phyloP scores from a whole-genome alignment of 2,113 vertebrate species.

The Rhinoderma darwinii region DNA sequence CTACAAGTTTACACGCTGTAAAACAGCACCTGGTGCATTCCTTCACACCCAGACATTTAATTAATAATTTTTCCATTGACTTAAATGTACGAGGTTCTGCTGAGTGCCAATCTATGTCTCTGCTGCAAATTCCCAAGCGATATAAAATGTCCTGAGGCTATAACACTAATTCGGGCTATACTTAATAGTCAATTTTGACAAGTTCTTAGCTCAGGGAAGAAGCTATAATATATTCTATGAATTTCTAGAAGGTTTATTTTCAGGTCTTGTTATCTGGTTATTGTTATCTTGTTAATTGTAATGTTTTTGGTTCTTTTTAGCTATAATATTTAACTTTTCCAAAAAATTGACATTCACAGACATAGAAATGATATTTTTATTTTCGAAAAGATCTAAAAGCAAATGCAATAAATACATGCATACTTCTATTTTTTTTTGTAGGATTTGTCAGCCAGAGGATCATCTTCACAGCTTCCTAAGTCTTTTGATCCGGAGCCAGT shows the following conservation, averaged over 20 bases:
- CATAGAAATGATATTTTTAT: not conserved
- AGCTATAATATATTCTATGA: constrained; percentile 37
- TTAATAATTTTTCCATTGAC: constrained; percentile 40
- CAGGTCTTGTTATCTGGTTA: constrained; percentile 16
- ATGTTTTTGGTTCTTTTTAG: not conserved
- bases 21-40: not conserved
- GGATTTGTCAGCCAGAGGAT: constrained; percentile 91
- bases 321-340: not conserved
- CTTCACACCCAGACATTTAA: constrained; percentile 38
- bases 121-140: constrained; percentile 42
- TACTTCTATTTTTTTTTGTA: constrained; percentile 67
- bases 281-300: not conserved
- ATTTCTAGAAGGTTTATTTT: constrained; percentile 26
- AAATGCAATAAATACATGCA: constrained; percentile 63
- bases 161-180: constrained; percentile 54
- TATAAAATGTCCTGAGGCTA: constrained; percentile 39
- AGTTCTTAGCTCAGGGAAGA: constrained; percentile 47
- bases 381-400: constrained; percentile 21
- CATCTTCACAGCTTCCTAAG: constrained; percentile 89
- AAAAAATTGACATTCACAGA: not conserved
- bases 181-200: constrained; percentile 54
- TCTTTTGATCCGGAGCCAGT: constrained; percentile 90
- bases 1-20: constrained; percentile 5
- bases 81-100: not conserved
- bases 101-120: constrained; percentile 12